Percentiles rank a stretch among this genome's conserved stretches.
phyloP scores from a whole-genome alignment of 2,113 vertebrate genomes.

The Nannospalax galili region DNA sequence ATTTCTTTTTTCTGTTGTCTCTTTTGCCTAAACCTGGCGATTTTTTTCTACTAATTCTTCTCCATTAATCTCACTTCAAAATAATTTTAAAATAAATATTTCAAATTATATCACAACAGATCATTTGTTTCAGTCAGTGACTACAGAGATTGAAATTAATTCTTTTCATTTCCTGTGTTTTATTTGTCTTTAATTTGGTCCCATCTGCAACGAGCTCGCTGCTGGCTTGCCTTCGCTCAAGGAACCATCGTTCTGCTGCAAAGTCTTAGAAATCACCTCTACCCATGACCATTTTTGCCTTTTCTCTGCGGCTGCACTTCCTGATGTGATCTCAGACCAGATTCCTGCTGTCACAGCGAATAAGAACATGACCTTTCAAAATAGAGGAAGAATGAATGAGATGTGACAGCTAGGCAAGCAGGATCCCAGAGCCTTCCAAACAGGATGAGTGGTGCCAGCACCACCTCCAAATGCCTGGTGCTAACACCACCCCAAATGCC shows the following conservation, averaged over 20 bases:
- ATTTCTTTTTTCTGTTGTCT: slow-evolving; percentile 7
- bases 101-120: slow-evolving; percentile 28
- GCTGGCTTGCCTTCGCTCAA: not conserved
- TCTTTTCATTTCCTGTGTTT: slow-evolving; percentile 5
- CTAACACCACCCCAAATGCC: not conserved
- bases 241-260: not conserved
- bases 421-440: not conserved
- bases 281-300: slow-evolving; percentile 1
- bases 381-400: slow-evolving; percentile 22
- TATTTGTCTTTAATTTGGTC: not conserved
- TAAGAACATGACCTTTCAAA: slow-evolving; percentile 24
- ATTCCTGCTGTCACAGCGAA: not conserved
- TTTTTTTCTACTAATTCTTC: not conserved
- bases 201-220: not conserved
- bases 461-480: not conserved
- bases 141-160: not conserved
- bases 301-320: not conserved
- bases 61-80: slow-evolving; percentile 15
- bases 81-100: slow-evolving; percentile 25
- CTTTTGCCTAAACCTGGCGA: slow-evolving; percentile 17
- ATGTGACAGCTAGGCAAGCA: slow-evolving; percentile 1
- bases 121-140: not conserved
- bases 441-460: not conserved
- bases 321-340: not conserved
- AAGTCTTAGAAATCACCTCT: not conserved